Evolutionary conservation across 2,888 invertebrate genomes (phyloP), one percentile per base, ranked within the genome.

Genomic region (Ischnus inquisitorius): DNA sequence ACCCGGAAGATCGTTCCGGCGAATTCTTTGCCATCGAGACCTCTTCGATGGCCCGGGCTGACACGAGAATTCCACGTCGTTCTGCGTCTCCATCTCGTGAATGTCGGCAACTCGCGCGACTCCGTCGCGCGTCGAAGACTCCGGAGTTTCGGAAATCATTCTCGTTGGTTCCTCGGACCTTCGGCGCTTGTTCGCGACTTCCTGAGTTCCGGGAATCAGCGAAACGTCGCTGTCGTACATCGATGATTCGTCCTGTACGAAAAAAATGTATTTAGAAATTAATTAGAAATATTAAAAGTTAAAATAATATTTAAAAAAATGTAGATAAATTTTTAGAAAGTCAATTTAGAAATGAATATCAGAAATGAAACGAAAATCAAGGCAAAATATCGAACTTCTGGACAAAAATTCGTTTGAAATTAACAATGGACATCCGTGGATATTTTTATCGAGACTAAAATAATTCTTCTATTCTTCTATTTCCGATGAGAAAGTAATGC

Each of bases 51-150:
- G 41, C 12, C 22, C n/a, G 57, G 51, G 34, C 8, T 25, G 4
- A 2, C 16, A 6, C 14, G 22, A 25, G 12, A 12, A 64, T 6
- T 78, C 78, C 5, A 71, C 28, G 0, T 75, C 43, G 0, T 72
- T 69, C 46, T 88, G 88, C 0, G 88, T 89, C 39, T 89, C 89
- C 77, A 86, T 48, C 25, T 89, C 86, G 8, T 86, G 62, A 46
- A 88, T 87, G 74, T 79, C 83, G 6, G 62, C 43, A 3, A 28
- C 1, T 2, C 68, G 28, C 14, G 25, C n/a, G n/a, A 62, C 4
- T 6, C 34, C n/a, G 0, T 16, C 34, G 16, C n/a, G 22, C 2
- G 14, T 62, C 34, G 22, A n/a, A 10, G n/a, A 8, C 14, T 69
- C 46, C 34, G 22, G 16, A 10, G n/a, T 10, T 14, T 69, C 46